A percentile compares a stretch with the other conserved stretches of the same genome.
Conservation (phyloP, 2,888 invertebrate genomes). For the Acanthosoma haemorrhoidale region DNA sequence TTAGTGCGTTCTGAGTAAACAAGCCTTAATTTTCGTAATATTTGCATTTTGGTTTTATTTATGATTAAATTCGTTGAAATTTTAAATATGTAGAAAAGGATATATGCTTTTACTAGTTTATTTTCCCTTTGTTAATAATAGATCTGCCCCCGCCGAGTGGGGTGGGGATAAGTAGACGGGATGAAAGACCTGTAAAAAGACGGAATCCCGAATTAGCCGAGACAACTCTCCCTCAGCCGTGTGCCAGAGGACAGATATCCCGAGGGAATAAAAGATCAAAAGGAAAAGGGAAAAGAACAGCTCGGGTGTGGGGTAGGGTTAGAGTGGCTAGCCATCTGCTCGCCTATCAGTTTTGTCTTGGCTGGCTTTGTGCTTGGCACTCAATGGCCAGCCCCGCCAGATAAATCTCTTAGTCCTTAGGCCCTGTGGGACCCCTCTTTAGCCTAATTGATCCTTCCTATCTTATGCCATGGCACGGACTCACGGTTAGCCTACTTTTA, state of each 20-base stretch:
- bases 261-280: background rate
- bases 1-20: too few relatives aligned
- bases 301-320: background rate
- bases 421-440: background rate
- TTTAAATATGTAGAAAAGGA: too few relatives aligned
- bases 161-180: background rate
- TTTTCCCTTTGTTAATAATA: background rate
- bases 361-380: background rate
- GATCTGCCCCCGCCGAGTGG: background rate
- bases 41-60: too few relatives aligned
- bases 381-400: background rate
- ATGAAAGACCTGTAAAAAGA: background rate
- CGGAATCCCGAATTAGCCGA: conserved; percentile 6
- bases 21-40: too few relatives aligned
- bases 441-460: conserved; percentile 1
- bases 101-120: too few relatives aligned
- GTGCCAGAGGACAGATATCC: too few relatives aligned
- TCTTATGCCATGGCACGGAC: background rate
- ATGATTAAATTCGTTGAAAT: too few relatives aligned
- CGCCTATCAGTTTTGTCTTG: too few relatives aligned
- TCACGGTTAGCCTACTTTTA: too few relatives aligned
- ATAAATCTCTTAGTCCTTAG: background rate
- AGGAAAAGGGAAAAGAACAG: background rate
- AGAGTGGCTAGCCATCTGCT: too few relatives aligned
- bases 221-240: too few relatives aligned